Evolutionary conservation across 1,140 invertebrate species (phyloP).

Genomic region (Caenorhabditis tropicalis): DNA sequence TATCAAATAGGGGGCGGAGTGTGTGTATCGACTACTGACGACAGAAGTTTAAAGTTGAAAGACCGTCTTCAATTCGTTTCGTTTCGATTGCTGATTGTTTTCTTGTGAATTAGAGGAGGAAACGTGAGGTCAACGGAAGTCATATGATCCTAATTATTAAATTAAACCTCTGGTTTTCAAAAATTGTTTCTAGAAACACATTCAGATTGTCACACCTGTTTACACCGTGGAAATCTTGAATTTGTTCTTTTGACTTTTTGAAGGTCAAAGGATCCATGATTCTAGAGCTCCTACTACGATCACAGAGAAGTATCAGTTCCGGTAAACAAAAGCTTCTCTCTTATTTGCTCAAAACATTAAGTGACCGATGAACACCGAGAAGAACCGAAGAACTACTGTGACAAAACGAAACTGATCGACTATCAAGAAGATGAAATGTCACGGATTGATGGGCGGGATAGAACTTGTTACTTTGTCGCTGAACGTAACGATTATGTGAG

Average conservation of each 20-base stretch:
- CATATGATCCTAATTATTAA: neutral
- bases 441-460: neutral
- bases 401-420: neutral
- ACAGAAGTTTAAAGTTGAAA: conserved; percentile 33
- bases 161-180: too few relatives aligned
- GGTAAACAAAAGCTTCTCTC: neutral
- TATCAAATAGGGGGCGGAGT: neutral
- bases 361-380: neutral
- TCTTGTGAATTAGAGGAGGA: conserved; percentile 5
- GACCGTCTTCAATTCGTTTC: neutral
- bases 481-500: neutral
- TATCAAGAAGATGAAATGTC: neutral
- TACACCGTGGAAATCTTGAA: neutral
- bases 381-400: neutral
- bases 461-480: neutral
- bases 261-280: too few relatives aligned
- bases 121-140: neutral
- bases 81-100: neutral
- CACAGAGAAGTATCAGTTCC: too few relatives aligned
- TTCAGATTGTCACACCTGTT: conserved; percentile 1
- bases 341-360: conserved; percentile 2
- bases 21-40: neutral
- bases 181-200: neutral
- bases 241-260: too few relatives aligned
- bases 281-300: too few relatives aligned